Evolutionary conservation across 2,797 vertebrate species (phyloP), one percentile per base, ranked within the genome.

Genomic region (Cephalopachus bancanus): DNA sequence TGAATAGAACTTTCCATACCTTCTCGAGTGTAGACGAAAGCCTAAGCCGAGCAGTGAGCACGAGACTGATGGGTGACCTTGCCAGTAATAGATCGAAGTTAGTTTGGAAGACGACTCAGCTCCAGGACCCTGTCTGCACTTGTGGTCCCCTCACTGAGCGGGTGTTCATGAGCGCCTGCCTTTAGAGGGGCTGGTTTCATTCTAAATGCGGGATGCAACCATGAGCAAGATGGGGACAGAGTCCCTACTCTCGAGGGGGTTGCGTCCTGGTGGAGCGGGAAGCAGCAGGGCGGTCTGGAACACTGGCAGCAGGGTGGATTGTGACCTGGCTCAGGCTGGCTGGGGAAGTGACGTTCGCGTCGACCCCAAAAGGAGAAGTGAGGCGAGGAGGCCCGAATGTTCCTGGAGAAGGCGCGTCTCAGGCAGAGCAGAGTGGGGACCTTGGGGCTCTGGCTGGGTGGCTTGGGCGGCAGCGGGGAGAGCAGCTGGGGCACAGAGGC

Each of bases 61-160:
- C 69, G 79, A 80, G 59, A 89, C 60, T 89, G 55, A 83, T 86
- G 20, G 33, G 67, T 85, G 85, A 92, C 49, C 57, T 89, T 92
- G 69, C 26, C 60, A 81, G 59, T 80, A 79, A 84, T 84, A 84
- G 11, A 86, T 74, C 37, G 49, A 83, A 30, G 78, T 93, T 71
- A 91, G 62, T 49, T 85, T 78, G 57, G 20, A 30, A 87, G 49
- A 81, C 92, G 59, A 94, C 44, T 75, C 5, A 80, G 59, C 9
- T 86, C 37, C 69, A 3, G 55, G 57, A 57, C 53, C 55, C 3
- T 24, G 9, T 44, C 76, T 28, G 30, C 83, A 49, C 80, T 84
- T 87, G 12, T 30, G 83, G n/a, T 65, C 79, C 12, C 53, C 69
- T 83, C 37, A 65, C 84, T 83, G 26, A 59, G 11, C 10, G 51